phyloP scores from a whole-genome alignment of 2,113 vertebrate genomes.

The Anarhynchus alexandrinus region DNA sequence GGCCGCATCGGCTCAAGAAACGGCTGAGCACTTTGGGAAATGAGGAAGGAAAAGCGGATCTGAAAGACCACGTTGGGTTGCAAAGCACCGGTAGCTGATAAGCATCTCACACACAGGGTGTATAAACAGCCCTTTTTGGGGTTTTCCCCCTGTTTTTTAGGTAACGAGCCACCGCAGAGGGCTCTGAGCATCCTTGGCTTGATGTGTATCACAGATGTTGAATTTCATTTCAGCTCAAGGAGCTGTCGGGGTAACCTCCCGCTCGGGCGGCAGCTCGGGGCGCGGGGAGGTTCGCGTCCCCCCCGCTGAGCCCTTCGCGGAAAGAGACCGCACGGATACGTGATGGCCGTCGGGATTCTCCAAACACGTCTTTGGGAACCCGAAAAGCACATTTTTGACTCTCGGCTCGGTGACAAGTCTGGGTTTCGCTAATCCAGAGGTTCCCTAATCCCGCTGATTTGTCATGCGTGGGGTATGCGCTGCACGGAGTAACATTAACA shows the following conservation, averaged over 20 bases:
- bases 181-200: neutral
- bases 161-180: neutral
- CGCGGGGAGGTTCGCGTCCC: rapidly evolving
- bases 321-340: rapidly evolving
- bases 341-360: neutral
- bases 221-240: rapidly evolving
- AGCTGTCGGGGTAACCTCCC: neutral
- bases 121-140: neutral
- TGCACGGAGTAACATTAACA: no score
- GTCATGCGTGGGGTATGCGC: rapidly evolving
- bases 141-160: rapidly evolving
- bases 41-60: neutral
- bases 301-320: rapidly evolving
- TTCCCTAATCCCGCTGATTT: neutral
- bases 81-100: rapidly evolving
- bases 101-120: rapidly evolving
- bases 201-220: neutral
- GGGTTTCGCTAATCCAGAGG: neutral
- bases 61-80: rapidly evolving
- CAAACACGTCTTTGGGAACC: neutral
- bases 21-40: neutral
- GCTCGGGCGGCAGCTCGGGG: neutral
- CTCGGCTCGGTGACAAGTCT: neutral
- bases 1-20: rapidly evolving
- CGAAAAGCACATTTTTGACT: neutral